phyloP scores from a whole-genome alignment of 1,140 invertebrate genomes.

The Oppia nitens region DNA sequence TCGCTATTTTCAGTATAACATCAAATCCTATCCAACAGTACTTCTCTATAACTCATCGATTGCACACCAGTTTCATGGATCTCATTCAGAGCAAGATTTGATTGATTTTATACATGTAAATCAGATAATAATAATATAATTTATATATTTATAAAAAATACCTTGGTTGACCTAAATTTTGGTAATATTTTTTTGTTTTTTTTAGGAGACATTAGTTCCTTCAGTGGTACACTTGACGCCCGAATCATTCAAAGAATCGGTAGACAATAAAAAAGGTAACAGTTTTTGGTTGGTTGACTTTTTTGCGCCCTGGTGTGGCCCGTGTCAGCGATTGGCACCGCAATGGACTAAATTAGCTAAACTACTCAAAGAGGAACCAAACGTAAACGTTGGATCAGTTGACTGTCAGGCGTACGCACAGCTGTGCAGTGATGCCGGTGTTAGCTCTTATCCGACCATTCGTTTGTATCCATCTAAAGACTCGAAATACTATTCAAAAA shows the following conservation, averaged over 20 bases:
- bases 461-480: conserved; percentile 47
- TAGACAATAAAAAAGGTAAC: conserved; percentile 33
- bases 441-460: conserved; percentile 51
- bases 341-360: conserved; percentile 43
- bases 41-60: conserved; percentile 46
- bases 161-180: too few relatives aligned
- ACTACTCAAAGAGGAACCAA: conserved; percentile 21
- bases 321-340: conserved; percentile 43
- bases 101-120: conserved; percentile 41
- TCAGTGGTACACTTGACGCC: conserved; percentile 39
- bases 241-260: conserved; percentile 36
- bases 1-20: conserved; percentile 36
- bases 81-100: conserved; percentile 40
- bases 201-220: conserved; percentile 34
- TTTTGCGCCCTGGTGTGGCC: conserved; percentile 48
- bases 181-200: conserved; percentile 17
- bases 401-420: conserved; percentile 42
- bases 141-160: conserved; percentile 13
- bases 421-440: conserved; percentile 39
- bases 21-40: conserved; percentile 53
- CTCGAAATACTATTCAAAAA: too few relatives aligned
- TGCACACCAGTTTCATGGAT: conserved; percentile 39
- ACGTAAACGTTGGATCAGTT: conserved; percentile 45
- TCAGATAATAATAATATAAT: conserved; percentile 11
- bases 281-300: conserved; percentile 47